phyloP scores from a whole-genome alignment of 1,140 invertebrate species.

The Hylaeus volcanicus region DNA sequence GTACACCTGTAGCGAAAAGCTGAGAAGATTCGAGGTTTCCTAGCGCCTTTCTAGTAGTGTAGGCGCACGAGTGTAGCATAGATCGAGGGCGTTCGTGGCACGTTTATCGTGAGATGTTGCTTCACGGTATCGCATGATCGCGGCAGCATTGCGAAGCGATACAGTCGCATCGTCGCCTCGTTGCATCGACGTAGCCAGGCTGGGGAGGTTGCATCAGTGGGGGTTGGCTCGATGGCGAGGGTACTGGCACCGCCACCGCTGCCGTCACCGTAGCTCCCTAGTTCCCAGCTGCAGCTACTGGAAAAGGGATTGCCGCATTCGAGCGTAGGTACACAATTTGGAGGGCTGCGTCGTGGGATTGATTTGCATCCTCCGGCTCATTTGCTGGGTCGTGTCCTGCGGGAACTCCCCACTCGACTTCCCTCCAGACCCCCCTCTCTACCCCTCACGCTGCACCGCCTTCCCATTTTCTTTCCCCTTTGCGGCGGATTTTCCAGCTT shows the following conservation, averaged over 20 bases:
- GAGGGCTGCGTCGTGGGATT: constrained; percentile 75
- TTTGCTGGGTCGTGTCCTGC: constrained; percentile 74
- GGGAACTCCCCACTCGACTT: constrained; percentile 56
- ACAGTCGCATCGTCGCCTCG: constrained; percentile 36
- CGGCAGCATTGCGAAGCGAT: constrained; percentile 22
- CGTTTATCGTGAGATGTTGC: too few relatives aligned
- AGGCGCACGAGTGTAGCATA: too few relatives aligned
- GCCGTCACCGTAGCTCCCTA: constrained; percentile 24
- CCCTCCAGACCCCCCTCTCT: not conserved
- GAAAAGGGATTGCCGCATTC: constrained; percentile 77
- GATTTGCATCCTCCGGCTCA: constrained; percentile 80
- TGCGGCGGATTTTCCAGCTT: not conserved
- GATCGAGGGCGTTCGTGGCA: too few relatives aligned
- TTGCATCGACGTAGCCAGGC: constrained; percentile 64
- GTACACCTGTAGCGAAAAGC: too few relatives aligned
- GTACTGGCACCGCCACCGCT: not conserved
- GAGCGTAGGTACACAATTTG: constrained; percentile 75
- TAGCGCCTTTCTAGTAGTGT: too few relatives aligned
- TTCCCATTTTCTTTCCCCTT: constrained; percentile 42
- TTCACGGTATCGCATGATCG: not conserved
- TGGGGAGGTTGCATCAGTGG: constrained; percentile 65
- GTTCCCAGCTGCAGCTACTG: constrained; percentile 54
- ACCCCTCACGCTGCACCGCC: not conserved
- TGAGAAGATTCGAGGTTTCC: too few relatives aligned
- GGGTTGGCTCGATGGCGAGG: constrained; percentile 17